Base-by-base conservation (phyloP, 2,888 invertebrate species). In the Pterostichus madidus region DNA sequence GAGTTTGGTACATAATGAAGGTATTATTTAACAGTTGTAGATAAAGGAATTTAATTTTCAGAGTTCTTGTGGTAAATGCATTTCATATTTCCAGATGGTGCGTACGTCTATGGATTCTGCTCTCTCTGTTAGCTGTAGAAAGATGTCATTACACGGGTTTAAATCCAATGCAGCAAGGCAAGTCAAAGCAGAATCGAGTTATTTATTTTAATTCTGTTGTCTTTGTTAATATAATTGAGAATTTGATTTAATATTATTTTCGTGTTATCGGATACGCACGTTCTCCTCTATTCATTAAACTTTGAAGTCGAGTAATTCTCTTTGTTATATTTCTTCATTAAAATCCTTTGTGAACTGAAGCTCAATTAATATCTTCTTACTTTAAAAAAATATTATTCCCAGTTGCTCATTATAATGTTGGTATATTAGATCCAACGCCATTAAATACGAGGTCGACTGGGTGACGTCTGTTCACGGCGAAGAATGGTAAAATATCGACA, bases 281-380 rank as follows among this genome's bases (percentile, higher is more conserved):
- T 15, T 35, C 61, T 78, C 31, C 44, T 76, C 44, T 76, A 82
- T 76, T 82, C 82, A 82, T 82, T 82, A 75, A 76, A 82, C 82
- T 82, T 82, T 82, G 61, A 82, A 76, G 75, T 82, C 75, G 46
- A 11, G 61, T 82, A 82, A 82, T 75, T 82, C 82, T 82, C 82
- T 82, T 82, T 82, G 82, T 82, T 82, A 76, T 61, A 82, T 82
- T 76, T 82, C 82, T 82, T 82, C 82, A 82, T 82, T 82, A 82
- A 76, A 64, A 76, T 61, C 61, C 75, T 82, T 75, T 82, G 76
- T 76, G 75, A 61, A 56, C 73, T 59, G 80, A 24, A 11, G 56
- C 73, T 71, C 80, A 80, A 80, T 80, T 80, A 80, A 80, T 80
- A 80, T 80, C 73, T 73, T 32, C 46, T 80, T 80, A 80, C 73